Conservation (phyloP, 1,140 invertebrate genomes). For the Eupristina koningsbergeri region DNA sequence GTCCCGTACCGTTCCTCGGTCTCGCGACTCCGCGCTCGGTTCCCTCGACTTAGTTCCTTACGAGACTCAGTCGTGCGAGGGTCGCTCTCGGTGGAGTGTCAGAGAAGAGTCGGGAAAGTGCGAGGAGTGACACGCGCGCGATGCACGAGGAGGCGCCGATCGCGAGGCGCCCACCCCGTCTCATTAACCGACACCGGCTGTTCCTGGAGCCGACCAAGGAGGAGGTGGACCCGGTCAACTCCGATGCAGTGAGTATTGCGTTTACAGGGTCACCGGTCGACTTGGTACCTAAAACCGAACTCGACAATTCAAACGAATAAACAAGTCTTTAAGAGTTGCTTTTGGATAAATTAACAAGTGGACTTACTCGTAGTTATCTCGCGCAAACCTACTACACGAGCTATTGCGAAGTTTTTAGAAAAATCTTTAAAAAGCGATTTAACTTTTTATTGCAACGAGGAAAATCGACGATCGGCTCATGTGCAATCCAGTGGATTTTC, state of each 20-base stretch:
- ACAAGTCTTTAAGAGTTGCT: too few species aligned
- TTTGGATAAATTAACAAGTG: too few species aligned
- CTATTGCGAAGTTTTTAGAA: too few species aligned
- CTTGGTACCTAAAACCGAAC: too few species aligned
- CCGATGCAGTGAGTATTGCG: slow-evolving; percentile 43
- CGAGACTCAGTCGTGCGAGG: slow-evolving; percentile 39
- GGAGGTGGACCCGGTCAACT: slow-evolving; percentile 43
- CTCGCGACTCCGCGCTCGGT: neutral
- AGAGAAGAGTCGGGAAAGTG: neutral
- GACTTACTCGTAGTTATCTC: too few species aligned
- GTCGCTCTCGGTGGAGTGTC: neutral
- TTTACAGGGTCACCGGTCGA: too few species aligned
- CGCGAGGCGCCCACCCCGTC: slow-evolving; percentile 9
- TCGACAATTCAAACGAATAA: too few species aligned
- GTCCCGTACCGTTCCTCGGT: neutral
- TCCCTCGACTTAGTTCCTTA: slow-evolving; percentile 28
- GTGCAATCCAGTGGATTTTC: too few species aligned
- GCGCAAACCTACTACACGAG: too few species aligned
- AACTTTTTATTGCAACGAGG: too few species aligned
- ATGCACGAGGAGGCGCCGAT: slow-evolving; percentile 39
- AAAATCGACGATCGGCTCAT: too few species aligned
- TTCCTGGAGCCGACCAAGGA: slow-evolving; percentile 11
- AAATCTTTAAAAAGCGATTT: too few species aligned
- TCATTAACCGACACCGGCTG: slow-evolving; percentile 28
- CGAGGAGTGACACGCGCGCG: slow-evolving; percentile 16